Evolutionary conservation across 1,140 invertebrate species (phyloP).

Genomic region (Ruditapes philippinarum): DNA sequence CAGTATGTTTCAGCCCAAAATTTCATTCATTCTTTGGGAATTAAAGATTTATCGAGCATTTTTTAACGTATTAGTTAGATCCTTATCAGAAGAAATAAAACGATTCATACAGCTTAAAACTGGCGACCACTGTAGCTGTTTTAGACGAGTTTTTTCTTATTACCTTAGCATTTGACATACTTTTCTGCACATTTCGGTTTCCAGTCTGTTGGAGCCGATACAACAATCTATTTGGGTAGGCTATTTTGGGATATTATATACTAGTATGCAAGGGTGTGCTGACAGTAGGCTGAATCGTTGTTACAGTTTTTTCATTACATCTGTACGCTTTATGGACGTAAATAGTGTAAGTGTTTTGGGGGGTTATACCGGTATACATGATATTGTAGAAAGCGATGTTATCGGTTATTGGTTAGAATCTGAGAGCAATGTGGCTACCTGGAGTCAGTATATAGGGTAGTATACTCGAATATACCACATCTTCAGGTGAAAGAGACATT

Average conservation of each 20-base stretch:
- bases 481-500: too few relatives aligned
- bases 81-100: too few relatives aligned
- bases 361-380: slow-evolving; percentile 1
- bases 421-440: too few relatives aligned
- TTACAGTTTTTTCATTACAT: background rate
- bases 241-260: background rate
- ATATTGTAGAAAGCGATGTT: background rate
- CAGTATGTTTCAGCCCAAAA: too few relatives aligned
- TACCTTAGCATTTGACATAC: too few relatives aligned
- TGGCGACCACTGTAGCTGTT: too few relatives aligned
- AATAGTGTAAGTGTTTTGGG: background rate
- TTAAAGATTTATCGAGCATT: too few relatives aligned
- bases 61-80: too few relatives aligned
- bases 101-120: too few relatives aligned
- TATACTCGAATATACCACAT: background rate
- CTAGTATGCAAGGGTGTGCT: background rate
- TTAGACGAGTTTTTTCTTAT: too few relatives aligned
- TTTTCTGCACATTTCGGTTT: too few relatives aligned
- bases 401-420: slow-evolving; percentile 25
- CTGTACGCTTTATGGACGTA: background rate
- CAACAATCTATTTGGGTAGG: background rate
- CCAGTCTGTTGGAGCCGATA: background rate
- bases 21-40: too few relatives aligned
- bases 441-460: background rate
- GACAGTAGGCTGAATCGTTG: background rate